phyloP scores from a whole-genome alignment of 2,888 invertebrate species.

The Willowsia nigromaculata region DNA sequence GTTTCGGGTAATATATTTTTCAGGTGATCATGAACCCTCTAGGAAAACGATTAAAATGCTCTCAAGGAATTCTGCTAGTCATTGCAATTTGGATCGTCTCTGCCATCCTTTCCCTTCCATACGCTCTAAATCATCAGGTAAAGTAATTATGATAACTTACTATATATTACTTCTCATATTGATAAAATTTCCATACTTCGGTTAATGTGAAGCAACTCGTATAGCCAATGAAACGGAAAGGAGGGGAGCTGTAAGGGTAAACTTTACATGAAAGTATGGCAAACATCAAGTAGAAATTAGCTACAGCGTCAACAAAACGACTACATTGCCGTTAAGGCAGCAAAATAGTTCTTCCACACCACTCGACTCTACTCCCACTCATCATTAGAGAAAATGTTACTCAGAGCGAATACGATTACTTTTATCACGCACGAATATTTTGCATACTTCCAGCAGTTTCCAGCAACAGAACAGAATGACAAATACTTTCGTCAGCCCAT shows the following conservation, averaged over 20 bases:
- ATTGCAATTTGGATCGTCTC: slow-evolving; percentile 80
- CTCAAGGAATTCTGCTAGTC: slow-evolving; percentile 80
- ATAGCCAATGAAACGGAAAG: no score
- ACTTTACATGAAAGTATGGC: not conserved
- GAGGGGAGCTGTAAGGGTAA: not conserved
- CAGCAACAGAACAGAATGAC: no score
- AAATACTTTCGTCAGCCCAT: not conserved
- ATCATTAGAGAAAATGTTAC: not conserved
- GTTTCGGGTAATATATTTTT: slow-evolving; percentile 4
- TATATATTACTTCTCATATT: not conserved
- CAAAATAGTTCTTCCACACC: not conserved
- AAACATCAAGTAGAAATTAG: not conserved
- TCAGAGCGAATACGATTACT: not conserved
- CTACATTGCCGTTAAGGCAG: not conserved
- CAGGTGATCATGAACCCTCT: slow-evolving; percentile 81
- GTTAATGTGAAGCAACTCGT: no score
- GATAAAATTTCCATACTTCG: no score
- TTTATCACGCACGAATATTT: not conserved
- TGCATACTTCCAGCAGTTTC: slow-evolving; percentile 6
- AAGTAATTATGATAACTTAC: slow-evolving; percentile 36
- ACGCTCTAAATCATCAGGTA: slow-evolving; percentile 80
- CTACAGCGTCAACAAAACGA: not conserved
- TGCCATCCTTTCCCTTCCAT: slow-evolving; percentile 80
- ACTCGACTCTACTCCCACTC: not conserved
- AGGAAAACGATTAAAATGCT: slow-evolving; percentile 80